Base-by-base conservation (phyloP, 2,888 invertebrate genomes). In the Noctua fimbriata region DNA sequence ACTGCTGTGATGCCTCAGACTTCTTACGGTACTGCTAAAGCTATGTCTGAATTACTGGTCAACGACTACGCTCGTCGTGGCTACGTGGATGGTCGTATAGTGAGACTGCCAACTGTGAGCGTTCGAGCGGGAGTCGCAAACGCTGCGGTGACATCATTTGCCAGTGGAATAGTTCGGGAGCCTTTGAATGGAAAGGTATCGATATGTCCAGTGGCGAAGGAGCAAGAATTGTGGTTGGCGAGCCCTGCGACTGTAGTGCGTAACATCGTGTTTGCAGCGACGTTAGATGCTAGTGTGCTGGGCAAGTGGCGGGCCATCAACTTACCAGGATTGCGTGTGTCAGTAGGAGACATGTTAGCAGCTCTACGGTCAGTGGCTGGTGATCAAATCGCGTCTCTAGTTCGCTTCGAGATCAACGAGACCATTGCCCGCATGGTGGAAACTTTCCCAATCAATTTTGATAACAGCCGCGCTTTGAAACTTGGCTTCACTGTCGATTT, bases 81-180 rank as follows among this genome's bases (percentile, higher is more conserved):
- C 5, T 94, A 91, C 74, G 91, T 94, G 2, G 95, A 96, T 82
- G 94, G 94, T 5, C 91, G 94, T 12, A 90, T 92, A 21, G 91
- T 96, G 70, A 93, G 96, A 10, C 88, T 96, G 79, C 96, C 96
- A 16, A 95, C 96, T 4, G 95, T 96, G 66, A 94, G 93, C 76
- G 95, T 96, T 18, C 92, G 96, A n/a, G 92, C 93, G 0, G 96
- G 96, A 5, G 90, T 88, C 3, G 90, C 96, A 24, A 96, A 96
- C 85, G 89, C 92, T 32, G 96, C 96, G 0, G 93, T 96, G 63
- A 95, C 96, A n/a, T 96, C 96, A 66, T 96, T 94, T 79, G 96
- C 94, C 5, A 96, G 96, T 88, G 95, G 94, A 2, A 89, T 96
- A n/a, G 90, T 96, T 60, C 93, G 96, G 36, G 96, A 96, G 81